These are phyloP conservation scores for Rynchops niger DNA, from an alignment of 2,113 vertebrate species.

Conservation along the genomic window DNA sequence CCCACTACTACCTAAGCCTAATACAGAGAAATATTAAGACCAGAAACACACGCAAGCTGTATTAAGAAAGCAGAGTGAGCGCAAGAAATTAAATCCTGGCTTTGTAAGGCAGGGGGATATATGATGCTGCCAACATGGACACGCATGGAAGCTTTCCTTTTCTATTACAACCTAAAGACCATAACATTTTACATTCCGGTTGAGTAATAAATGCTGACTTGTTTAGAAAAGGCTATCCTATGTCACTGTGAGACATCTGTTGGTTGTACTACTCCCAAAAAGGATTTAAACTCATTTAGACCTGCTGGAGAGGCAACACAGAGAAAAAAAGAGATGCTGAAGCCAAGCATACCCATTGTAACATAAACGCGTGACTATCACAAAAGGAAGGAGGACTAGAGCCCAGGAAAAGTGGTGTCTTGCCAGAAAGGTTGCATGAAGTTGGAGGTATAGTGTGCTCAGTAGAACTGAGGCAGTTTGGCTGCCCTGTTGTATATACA, in stretches of 20 bases:
- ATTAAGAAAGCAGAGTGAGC: neutral
- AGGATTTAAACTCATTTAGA: constrained; percentile 42
- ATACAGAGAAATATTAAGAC: neutral
- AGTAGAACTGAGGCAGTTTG: neutral
- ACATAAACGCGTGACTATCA: neutral
- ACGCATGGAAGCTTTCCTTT: constrained; percentile 34
- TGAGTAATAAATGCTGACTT: constrained; percentile 52
- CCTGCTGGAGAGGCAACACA: neutral
- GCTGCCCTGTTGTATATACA: neutral
- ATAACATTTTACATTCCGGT: constrained; percentile 49
- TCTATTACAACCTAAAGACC: constrained; percentile 50
- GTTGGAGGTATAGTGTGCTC: neutral
- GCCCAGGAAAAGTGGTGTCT: neutral
- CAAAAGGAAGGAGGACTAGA: neutral
- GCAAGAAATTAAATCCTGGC: neutral
- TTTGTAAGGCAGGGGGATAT: neutral
- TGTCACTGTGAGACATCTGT: constrained; percentile 19
- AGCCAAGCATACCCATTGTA: neutral
- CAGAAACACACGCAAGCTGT: neutral
- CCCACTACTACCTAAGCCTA: neutral
- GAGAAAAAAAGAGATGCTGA: neutral
- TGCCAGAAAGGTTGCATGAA: neutral
- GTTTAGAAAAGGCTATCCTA: constrained; percentile 52
- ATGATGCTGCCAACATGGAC: neutral
- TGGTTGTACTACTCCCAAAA: neutral